phyloP scores from a whole-genome alignment of 1,140 invertebrate species.

The Hylyphantes graminicola region DNA sequence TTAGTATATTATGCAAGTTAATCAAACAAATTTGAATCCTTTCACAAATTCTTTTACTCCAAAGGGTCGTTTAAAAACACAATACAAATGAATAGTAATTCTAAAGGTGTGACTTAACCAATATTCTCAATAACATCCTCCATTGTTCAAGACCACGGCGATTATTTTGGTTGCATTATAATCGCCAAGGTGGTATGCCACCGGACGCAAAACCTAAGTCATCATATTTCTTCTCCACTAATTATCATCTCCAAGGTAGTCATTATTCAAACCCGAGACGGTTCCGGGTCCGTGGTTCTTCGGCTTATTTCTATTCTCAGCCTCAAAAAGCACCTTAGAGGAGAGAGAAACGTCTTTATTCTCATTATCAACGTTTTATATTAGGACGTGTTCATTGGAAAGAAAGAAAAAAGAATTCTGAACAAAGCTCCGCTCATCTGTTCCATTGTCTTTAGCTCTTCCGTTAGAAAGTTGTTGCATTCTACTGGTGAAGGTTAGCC shows the following conservation, averaged over 20 bases:
- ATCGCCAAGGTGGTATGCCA: not conserved
- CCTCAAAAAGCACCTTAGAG: not conserved
- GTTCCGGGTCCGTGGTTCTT: conserved; percentile 7
- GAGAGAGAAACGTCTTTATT: not conserved
- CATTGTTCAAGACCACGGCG: too few relatives aligned
- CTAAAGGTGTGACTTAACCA: too few relatives aligned
- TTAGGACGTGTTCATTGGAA: not conserved
- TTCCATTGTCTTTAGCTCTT: conserved; percentile 7
- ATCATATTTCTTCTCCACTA: conserved; percentile 7
- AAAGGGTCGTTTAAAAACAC: too few relatives aligned
- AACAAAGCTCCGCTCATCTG: not conserved
- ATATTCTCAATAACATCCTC: too few relatives aligned
- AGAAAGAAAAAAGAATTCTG: not conserved
- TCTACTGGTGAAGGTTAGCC: not conserved
- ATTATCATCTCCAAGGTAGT: conserved; percentile 5
- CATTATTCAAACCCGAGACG: not conserved
- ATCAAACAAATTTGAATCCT: too few relatives aligned
- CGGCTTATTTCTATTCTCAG: conserved; percentile 5
- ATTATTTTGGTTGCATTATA: not conserved
- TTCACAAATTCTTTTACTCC: too few relatives aligned
- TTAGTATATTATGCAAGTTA: too few relatives aligned
- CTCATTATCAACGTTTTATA: not conserved
- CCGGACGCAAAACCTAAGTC: not conserved
- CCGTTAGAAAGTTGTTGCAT: not conserved
- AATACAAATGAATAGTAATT: too few relatives aligned